A percentile compares a stretch with the other conserved stretches of the same genome.
Conservation (phyloP, 1,140 invertebrate genomes). For the Chrysomallon squamiferum region DNA sequence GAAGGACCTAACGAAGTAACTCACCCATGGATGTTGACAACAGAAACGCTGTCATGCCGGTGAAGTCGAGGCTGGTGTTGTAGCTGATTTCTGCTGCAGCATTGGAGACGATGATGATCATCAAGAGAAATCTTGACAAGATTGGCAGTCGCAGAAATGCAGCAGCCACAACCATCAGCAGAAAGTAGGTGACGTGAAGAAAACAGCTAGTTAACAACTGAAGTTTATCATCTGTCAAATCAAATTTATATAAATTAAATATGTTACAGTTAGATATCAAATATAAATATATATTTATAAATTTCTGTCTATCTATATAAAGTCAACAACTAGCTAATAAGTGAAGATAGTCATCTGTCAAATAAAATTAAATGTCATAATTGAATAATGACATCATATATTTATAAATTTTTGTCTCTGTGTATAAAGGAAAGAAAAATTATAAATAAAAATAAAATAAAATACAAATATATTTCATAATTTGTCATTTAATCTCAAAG, state of each 20-base stretch:
- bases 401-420: too few species aligned
- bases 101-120: slow-evolving; percentile 38
- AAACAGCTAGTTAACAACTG: slow-evolving; percentile 40
- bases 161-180: slow-evolving; percentile 45
- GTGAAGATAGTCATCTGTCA: too few species aligned
- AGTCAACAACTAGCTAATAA: too few species aligned
- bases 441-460: too few species aligned
- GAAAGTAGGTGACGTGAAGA: slow-evolving; percentile 53
- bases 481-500: neutral
- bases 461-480: neutral
- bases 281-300: neutral
- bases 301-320: neutral
- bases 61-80: slow-evolving; percentile 38
- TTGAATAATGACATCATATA: too few species aligned
- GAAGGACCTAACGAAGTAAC: too few species aligned
- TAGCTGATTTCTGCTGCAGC: slow-evolving; percentile 35
- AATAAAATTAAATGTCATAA: too few species aligned
- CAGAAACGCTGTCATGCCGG: slow-evolving; percentile 38
- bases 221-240: slow-evolving; percentile 46
- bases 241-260: too few species aligned
- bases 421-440: too few species aligned
- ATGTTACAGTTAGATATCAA: neutral
- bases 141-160: slow-evolving; percentile 44
- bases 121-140: slow-evolving; percentile 28
- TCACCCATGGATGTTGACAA: slow-evolving; percentile 33